These are phyloP conservation scores for Hystrix brachyura DNA, from an alignment of 2,113 vertebrate species.

Conservation along the genomic window DNA sequence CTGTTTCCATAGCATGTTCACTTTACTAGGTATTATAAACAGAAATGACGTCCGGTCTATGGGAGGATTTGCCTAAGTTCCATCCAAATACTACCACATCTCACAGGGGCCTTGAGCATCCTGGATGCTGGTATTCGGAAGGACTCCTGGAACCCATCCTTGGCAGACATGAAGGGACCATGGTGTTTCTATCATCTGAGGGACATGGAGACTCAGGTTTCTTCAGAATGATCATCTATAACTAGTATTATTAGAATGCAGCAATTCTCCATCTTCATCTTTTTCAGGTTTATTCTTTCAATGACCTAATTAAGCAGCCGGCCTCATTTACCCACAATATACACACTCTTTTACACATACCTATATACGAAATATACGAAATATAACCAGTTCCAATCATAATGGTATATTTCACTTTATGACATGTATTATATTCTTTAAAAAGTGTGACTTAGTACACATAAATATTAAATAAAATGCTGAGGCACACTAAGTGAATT, in stretches of 20 bases:
- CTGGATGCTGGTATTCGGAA: background rate
- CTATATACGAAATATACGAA: background rate
- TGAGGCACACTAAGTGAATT: background rate
- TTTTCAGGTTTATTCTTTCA: background rate
- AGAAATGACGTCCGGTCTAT: background rate
- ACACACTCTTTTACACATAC: background rate
- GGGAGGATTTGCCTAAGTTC: background rate
- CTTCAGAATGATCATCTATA: background rate
- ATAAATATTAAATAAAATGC: conserved; percentile 33
- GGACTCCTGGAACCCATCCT: background rate
- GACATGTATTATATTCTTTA: background rate
- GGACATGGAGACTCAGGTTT: background rate
- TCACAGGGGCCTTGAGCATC: background rate
- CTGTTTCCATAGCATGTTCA: background rate
- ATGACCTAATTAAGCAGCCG: background rate
- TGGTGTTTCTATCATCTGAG: background rate
- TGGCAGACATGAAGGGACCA: background rate
- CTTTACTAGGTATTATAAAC: background rate
- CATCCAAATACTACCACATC: background rate
- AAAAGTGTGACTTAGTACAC: background rate
- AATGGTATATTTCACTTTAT: background rate
- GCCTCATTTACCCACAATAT: background rate
- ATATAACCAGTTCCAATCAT: background rate
- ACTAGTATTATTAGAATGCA: background rate
- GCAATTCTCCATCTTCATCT: background rate